Percentiles rank a stretch among this genome's conserved stretches.
These are phyloP conservation scores for Nephrotoma flavescens DNA, from an alignment of 2,888 invertebrate species.

Conservation along the genomic window DNA sequence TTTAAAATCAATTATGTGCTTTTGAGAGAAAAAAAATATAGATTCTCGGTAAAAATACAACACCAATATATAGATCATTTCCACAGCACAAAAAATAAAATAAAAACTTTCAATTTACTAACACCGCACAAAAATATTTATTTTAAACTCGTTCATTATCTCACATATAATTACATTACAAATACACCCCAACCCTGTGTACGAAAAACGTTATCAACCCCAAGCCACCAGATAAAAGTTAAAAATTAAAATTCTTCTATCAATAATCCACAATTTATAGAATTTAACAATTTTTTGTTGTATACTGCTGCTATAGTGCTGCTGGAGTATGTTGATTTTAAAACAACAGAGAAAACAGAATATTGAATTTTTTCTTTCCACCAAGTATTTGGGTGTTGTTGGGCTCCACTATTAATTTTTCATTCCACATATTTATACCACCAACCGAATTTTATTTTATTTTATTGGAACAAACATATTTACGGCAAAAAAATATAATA, in stretches of 20 bases:
- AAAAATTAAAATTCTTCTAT: not conserved
- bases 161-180: not conserved
- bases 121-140: not conserved
- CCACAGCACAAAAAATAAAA: not conserved
- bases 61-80: not conserved
- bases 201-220: not conserved
- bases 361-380: not conserved
- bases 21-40: no score
- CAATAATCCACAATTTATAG: not conserved
- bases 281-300: not conserved
- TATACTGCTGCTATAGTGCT: not conserved
- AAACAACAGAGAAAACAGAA: not conserved
- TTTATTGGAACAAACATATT: not conserved
- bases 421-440: not conserved
- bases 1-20: no score
- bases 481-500: not conserved
- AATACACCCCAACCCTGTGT: not conserved
- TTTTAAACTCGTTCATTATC: not conserved
- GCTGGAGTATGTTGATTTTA: not conserved
- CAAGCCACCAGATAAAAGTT: not conserved
- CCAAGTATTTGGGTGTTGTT: not conserved
- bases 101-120: not conserved
- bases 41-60: no score
- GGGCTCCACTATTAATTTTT: not conserved
- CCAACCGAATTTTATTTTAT: not conserved